These are phyloP conservation scores for Chrysopilus asiliformis DNA, from an alignment of 2,888 invertebrate species.

Conservation along the genomic window DNA sequence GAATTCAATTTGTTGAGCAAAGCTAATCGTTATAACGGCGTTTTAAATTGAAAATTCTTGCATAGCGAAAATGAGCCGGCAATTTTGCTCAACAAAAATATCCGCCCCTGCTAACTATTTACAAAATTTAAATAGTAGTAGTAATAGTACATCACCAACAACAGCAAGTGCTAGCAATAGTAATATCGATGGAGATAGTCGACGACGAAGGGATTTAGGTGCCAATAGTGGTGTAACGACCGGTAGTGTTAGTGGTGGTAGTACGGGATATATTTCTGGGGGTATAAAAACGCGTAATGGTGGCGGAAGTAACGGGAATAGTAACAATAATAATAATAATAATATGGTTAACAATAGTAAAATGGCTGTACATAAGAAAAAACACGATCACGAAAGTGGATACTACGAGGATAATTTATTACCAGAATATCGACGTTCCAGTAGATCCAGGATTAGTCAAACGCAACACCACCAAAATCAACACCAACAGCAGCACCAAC, in stretches of 20 bases:
- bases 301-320: too few relatives aligned
- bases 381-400: slow-evolving; percentile 67
- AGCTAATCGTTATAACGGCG: too few relatives aligned
- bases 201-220: too few relatives aligned
- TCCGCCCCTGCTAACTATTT: not conserved
- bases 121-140: too few relatives aligned
- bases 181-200: too few relatives aligned
- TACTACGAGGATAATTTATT: slow-evolving; percentile 58
- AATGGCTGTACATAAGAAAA: slow-evolving; percentile 41
- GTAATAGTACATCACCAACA: slow-evolving; percentile 1
- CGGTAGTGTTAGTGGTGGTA: too few relatives aligned
- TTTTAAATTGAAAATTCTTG: too few relatives aligned
- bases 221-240: too few relatives aligned
- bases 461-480: slow-evolving; percentile 1
- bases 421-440: not conserved
- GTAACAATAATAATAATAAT: slow-evolving; percentile 2
- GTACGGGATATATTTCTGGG: too few relatives aligned
- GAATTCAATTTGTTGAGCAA: too few relatives aligned
- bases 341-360: not conserved
- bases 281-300: too few relatives aligned
- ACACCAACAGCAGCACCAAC: slow-evolving; percentile 1
- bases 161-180: too few relatives aligned
- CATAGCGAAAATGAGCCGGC: slow-evolving; percentile 14
- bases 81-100: slow-evolving; percentile 8
- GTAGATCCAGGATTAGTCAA: not conserved